Conservation (phyloP, 2,888 invertebrate species). For the Peribatodes rhomboidaria region DNA sequence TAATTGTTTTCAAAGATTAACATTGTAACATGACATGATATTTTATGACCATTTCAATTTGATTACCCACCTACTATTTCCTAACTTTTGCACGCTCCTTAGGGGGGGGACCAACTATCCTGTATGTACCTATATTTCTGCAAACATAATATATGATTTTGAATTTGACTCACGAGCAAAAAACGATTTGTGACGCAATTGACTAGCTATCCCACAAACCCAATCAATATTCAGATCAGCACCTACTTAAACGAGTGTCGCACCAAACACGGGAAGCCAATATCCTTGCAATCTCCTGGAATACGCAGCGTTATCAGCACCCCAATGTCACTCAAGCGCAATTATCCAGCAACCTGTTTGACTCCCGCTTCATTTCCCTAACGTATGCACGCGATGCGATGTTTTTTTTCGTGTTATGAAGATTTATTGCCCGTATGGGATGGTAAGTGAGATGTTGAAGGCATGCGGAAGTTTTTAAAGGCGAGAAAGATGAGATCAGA, state of each 20-base stretch:
- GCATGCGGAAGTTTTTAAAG: conserved; percentile 24
- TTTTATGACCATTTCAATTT: too few species aligned
- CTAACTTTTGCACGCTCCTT: too few species aligned
- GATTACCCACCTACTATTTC: too few species aligned
- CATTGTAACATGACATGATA: too few species aligned
- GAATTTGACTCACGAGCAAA: too few species aligned
- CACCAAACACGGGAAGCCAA: conserved; percentile 39
- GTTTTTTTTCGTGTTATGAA: conserved; percentile 35
- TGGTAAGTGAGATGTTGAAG: conserved; percentile 16
- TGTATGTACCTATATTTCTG: too few species aligned
- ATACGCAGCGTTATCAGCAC: conserved; percentile 46
- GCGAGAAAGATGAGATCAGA: conserved; percentile 9
- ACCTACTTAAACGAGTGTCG: background rate
- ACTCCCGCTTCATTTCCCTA: conserved; percentile 55
- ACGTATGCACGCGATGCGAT: conserved; percentile 35
- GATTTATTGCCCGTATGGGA: conserved; percentile 27
- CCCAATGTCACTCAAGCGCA: conserved; percentile 57
- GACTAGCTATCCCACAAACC: background rate
- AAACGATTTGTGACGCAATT: background rate
- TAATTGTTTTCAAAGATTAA: too few species aligned
- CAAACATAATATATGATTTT: too few species aligned
- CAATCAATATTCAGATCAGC: background rate
- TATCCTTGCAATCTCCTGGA: conserved; percentile 18
- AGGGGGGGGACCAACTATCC: too few species aligned
- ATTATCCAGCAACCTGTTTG: conserved; percentile 55